Conservation (phyloP, 1,140 invertebrate species). For the Drosophila sp. region DNA sequence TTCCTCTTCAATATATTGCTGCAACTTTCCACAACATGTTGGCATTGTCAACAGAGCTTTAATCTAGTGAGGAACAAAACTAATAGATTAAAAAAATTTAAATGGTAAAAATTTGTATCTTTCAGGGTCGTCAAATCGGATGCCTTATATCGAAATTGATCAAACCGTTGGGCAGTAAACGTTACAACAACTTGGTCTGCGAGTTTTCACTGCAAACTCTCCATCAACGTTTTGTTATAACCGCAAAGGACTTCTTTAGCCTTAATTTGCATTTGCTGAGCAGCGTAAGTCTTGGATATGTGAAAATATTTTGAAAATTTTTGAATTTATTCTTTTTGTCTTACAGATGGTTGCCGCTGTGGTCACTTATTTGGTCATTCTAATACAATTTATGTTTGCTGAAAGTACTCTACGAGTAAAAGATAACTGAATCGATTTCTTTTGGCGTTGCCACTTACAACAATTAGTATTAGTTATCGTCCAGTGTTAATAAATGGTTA, state of each 20-base stretch:
- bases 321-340: background rate
- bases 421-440: background rate
- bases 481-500: background rate
- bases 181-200: constrained; percentile 72
- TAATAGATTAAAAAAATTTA: background rate
- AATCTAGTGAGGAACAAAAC: constrained; percentile 49
- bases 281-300: constrained; percentile 48
- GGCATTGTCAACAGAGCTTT: constrained; percentile 63
- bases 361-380: constrained; percentile 76
- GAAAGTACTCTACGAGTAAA: constrained; percentile 41
- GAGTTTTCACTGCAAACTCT: constrained; percentile 73
- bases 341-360: constrained; percentile 76
- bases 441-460: background rate
- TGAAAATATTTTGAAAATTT: background rate
- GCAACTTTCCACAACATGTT: constrained; percentile 53
- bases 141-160: constrained; percentile 70
- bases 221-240: constrained; percentile 73
- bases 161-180: constrained; percentile 64
- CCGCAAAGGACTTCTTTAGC: constrained; percentile 77
- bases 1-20: constrained; percentile 38
- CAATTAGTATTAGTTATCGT: background rate
- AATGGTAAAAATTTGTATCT: background rate
- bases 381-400: constrained; percentile 80
- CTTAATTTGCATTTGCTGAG: constrained; percentile 70
- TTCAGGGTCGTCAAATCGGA: constrained; percentile 72